Base-by-base conservation (phyloP, 2,888 invertebrate species). In the Dicycla oo region DNA sequence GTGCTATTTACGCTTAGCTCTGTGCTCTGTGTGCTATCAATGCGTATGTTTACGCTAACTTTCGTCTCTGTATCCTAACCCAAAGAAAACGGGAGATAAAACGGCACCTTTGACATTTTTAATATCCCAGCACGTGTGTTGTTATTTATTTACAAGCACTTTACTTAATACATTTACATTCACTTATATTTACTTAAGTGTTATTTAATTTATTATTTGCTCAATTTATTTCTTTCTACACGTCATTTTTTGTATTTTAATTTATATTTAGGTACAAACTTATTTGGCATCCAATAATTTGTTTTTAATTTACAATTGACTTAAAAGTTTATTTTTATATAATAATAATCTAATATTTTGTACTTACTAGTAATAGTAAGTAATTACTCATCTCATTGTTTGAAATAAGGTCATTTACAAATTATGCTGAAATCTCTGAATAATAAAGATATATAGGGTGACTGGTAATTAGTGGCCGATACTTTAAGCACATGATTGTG, bases 131-230 rank as follows among this genome's bases (percentile, higher is more conserved):
- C 45, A 56, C 30, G 45, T 5, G 51, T 26, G 40, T 45, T 40
- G n/a, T 64, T 60, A 43, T 61, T 57, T 62, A 18, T 26, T 38
- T 38, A 57, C 26, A 30, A 26, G 51, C 40, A 65, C 38, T 69
- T 69, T 58, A 75, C 69, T 64, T 60, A 65, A 34, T 26, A 60
- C 13, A 53, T 76, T 76, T 60, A 54, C 30, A 51, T 40, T 43
- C 3, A 64, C 47, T 64, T 67, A 51, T 67, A 51, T 54, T 49
- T 26, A 43, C 7, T 34, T 78, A 56, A 20, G 18, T 64, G 66
- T 62, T 30, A 53, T 65, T 30, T 66, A 54, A 47, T 34, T 34
- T 34, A 30, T 80, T 56, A 20, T 57, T 53, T 68, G 75, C 61
- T 75, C 70, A 79, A 75, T 61, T 57, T 58, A 43, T 56, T 26